Evolutionary conservation across 2,888 invertebrate species (phyloP).

Genomic region (Athalia cordata): DNA sequence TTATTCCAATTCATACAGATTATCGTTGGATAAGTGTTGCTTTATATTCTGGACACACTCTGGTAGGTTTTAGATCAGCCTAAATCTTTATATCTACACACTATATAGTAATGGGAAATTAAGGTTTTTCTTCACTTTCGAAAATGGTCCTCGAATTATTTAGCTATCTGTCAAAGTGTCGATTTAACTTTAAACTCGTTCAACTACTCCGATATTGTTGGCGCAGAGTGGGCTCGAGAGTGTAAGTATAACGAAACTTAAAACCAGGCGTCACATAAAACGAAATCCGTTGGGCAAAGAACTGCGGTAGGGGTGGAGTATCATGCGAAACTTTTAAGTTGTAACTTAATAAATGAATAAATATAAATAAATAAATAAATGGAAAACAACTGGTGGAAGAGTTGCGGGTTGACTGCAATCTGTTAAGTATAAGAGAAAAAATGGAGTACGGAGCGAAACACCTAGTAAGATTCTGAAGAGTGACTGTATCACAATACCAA

Average conservation of each 20-base stretch:
- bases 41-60: constrained; percentile 14
- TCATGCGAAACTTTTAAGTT: no score
- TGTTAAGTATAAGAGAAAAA: constrained; percentile 6
- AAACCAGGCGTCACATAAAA: constrained; percentile 14
- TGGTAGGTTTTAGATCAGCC: not conserved
- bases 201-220: not conserved
- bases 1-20: constrained; percentile 8
- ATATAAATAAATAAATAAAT: no score
- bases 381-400: no score
- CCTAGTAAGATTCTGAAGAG: not conserved
- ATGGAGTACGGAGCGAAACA: not conserved
- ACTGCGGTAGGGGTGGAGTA: no score
- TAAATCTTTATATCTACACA: not conserved
- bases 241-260: constrained; percentile 14
- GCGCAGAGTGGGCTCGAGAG: not conserved
- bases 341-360: not conserved
- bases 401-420: not conserved
- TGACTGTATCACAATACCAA: not conserved
- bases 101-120: not conserved
- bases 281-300: constrained; percentile 17
- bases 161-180: constrained; percentile 15
- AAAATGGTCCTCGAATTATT: not conserved
- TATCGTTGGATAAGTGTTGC: not conserved
- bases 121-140: not conserved
- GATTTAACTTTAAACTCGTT: constrained; percentile 7